Evolutionary conservation across 2,113 vertebrate species (phyloP).

Genomic region (Poicephalus meyeri): DNA sequence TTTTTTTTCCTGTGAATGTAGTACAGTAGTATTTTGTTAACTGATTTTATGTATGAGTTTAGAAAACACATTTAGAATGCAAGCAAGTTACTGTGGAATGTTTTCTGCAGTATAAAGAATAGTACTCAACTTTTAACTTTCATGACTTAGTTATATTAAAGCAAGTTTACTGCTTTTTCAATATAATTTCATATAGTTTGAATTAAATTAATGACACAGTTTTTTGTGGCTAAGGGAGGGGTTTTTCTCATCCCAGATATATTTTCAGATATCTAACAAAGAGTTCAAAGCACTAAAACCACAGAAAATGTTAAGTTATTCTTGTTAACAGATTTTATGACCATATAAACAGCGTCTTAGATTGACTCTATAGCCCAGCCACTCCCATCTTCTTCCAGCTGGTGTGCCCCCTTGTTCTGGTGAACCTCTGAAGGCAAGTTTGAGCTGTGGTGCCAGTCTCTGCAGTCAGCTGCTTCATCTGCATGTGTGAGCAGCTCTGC

Average conservation of each 20-base stretch:
- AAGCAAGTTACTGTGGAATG: not conserved
- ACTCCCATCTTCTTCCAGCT: not conserved
- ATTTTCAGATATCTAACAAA: not conserved
- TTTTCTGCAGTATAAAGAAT: not conserved
- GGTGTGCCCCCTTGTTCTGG: not conserved
- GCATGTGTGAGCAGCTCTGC: fast-evolving
- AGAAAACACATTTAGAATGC: not conserved
- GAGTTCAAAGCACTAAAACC: not conserved
- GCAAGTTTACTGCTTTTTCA: not conserved
- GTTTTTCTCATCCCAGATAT: not conserved
- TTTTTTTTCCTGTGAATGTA: not conserved
- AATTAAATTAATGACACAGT: not conserved
- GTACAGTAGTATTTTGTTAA: not conserved
- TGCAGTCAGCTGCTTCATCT: not conserved
- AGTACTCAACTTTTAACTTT: not conserved
- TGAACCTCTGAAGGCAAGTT: not conserved
- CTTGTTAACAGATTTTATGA: not conserved
- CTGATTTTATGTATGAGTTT: not conserved
- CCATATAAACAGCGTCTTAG: not conserved
- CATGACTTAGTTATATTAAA: not conserved
- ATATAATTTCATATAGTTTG: not conserved
- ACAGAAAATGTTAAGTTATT: not conserved
- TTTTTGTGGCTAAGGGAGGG: not conserved
- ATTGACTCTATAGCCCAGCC: not conserved
- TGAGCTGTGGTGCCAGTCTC: fast-evolving